A percentile compares a stretch with the other conserved stretches of the same genome.
Evolutionary conservation across 2,113 vertebrate genomes (phyloP).

Genomic region (Orcinus orca): DNA sequence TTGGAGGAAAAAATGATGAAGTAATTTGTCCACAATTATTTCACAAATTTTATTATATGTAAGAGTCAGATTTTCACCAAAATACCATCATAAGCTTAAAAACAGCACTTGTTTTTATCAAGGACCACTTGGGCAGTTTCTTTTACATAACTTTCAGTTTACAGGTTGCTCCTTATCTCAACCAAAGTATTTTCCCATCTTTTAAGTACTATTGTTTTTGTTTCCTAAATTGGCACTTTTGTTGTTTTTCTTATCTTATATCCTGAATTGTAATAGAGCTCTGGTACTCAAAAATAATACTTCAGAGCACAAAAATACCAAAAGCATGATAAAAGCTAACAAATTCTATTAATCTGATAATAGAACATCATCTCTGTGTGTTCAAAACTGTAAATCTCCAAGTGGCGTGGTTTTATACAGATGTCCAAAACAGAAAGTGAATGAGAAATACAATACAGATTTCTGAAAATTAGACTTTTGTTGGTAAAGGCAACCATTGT

Average conservation of each 20-base stretch:
- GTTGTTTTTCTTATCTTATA: background rate
- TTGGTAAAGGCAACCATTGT: background rate
- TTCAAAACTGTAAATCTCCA: background rate
- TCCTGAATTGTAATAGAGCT: background rate
- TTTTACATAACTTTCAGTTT: background rate
- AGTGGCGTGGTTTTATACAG: background rate
- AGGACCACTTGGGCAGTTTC: background rate
- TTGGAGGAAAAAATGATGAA: background rate
- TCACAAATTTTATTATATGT: background rate
- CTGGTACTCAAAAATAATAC: background rate
- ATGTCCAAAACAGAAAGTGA: background rate
- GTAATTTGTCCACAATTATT: background rate
- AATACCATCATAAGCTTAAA: background rate
- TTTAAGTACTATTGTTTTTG: background rate
- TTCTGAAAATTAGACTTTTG: background rate
- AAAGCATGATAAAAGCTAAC: background rate
- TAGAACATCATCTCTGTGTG: background rate
- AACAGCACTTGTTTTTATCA: background rate
- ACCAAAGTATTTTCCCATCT: background rate
- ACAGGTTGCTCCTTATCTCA: background rate
- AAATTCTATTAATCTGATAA: background rate
- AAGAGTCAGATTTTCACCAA: background rate
- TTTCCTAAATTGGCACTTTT: background rate
- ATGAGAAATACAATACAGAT: background rate
- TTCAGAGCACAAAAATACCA: background rate